phyloP scores from a whole-genome alignment of 2,888 invertebrate species.

The Erynnis tages region DNA sequence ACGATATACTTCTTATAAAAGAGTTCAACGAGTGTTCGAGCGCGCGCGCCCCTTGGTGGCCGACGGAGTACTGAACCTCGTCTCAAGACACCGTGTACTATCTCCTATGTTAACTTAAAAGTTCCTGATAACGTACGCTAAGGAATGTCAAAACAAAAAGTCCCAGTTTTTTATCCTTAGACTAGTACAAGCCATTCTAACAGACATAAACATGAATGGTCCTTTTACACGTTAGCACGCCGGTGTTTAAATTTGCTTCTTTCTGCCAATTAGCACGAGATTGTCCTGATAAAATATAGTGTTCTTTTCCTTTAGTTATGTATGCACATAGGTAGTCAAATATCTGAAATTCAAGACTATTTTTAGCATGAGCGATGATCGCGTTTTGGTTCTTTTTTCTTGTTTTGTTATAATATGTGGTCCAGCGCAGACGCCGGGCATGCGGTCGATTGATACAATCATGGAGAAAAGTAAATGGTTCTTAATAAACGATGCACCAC shows the following conservation, averaged over 20 bases:
- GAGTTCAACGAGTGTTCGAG: conserved; percentile 50
- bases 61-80: conserved; percentile 55
- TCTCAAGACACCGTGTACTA: conserved; percentile 49
- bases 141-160: conserved; percentile 40
- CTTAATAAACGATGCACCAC: conserved; percentile 71
- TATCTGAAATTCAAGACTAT: conserved; percentile 40
- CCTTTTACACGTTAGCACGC: conserved; percentile 1
- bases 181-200: conserved; percentile 19
- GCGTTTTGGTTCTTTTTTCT: conserved; percentile 19
- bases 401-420: conserved; percentile 43
- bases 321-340: conserved; percentile 24
- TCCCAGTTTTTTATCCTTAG: conserved; percentile 15
- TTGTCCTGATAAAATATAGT: conserved; percentile 22
- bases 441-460: conserved; percentile 70
- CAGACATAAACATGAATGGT: conserved; percentile 20
- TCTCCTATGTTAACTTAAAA: conserved; percentile 62
- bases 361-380: conserved; percentile 41
- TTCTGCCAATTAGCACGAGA: conserved; percentile 27
- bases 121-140: conserved; percentile 68
- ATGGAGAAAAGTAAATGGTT: conserved; percentile 73
- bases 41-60: conserved; percentile 59
- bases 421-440: conserved; percentile 39
- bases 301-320: conserved; percentile 19
- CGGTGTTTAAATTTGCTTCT: conserved; percentile 21
- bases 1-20: conserved; percentile 38